Evolutionary conservation across 2,797 vertebrate genomes (phyloP).

Genomic region (Champsocephalus gunnari): DNA sequence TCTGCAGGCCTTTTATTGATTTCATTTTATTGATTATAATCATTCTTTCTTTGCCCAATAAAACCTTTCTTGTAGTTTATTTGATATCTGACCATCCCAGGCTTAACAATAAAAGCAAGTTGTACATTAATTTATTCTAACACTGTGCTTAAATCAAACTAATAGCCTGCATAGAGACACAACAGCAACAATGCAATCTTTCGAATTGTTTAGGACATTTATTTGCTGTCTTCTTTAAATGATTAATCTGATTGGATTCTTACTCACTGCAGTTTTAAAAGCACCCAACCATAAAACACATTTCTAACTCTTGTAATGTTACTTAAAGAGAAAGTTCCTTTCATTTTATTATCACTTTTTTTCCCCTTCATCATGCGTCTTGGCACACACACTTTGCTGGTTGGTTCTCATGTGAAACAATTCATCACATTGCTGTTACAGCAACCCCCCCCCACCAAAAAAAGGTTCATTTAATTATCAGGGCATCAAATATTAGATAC

Average conservation of each 20-base stretch:
- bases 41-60: too few species aligned
- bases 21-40: too few species aligned
- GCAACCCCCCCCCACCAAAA: background rate
- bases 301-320: background rate
- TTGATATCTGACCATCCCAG: background rate
- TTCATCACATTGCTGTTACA: constrained; percentile 3
- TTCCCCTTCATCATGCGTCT: background rate
- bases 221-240: background rate
- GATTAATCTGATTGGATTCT: constrained; percentile 10
- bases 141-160: too few species aligned
- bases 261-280: background rate
- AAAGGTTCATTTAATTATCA: background rate
- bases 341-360: constrained; percentile 14
- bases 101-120: too few species aligned
- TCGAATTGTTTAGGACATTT: background rate
- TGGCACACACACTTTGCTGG: background rate
- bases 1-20: background rate
- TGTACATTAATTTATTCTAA: too few species aligned
- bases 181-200: background rate
- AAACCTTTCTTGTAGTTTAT: background rate
- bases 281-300: background rate
- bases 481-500: background rate
- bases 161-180: background rate
- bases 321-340: constrained; percentile 4
- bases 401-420: background rate